Evolutionary conservation across 2,113 vertebrate species (phyloP), one percentile per base, ranked within the genome.

Genomic region (Cephalopterus ornatus): DNA sequence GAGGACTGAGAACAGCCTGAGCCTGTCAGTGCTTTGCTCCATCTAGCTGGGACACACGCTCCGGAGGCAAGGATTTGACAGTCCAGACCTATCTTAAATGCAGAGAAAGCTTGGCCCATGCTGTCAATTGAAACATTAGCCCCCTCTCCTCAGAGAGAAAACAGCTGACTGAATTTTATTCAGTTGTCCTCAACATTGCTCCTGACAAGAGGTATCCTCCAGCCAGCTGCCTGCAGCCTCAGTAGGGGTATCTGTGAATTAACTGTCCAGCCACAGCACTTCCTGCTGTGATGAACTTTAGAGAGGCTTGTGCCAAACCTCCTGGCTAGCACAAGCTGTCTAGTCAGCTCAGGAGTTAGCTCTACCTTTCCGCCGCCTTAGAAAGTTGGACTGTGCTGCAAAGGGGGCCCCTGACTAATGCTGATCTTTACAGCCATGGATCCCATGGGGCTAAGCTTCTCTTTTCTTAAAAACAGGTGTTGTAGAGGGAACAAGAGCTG

Each of bases 121-220:
- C 75, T 93, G 88, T 86, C 91, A 93, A 86, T 17, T 76, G 85
- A 70, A 91, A 93, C 5, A 2, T 80, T 77, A 94, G 49, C 14
- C 35, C 24, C 71, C 46, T 83, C 63, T 95, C 63, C 68, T 94
- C n/a, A 24, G 50, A 84, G 68, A 86, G 33, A 92, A 91, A 96
- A 93, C 75, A 92, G 87, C 84, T 67, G 72, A 56, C 70, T 58
- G 79, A 30, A 62, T 89, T 82, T 85, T 85, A 75, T 65, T 68
- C 37, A 49, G 28, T 50, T 66, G 41, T 75, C 44, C 95, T 89
- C 58, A 85, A 61, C 71, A 72, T 68, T 94, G 37, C 41, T 93
- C 37, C 92, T 96, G 87, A 94, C 89, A 94, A 76, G 78, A 89
- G 66, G 84, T 37, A 47, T 75, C 92, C 63, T 93, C 66, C 73